Conservation (phyloP, 37 sponge, comb jelly and placozoan genomes). For the Hexactinellida sp. region DNA sequence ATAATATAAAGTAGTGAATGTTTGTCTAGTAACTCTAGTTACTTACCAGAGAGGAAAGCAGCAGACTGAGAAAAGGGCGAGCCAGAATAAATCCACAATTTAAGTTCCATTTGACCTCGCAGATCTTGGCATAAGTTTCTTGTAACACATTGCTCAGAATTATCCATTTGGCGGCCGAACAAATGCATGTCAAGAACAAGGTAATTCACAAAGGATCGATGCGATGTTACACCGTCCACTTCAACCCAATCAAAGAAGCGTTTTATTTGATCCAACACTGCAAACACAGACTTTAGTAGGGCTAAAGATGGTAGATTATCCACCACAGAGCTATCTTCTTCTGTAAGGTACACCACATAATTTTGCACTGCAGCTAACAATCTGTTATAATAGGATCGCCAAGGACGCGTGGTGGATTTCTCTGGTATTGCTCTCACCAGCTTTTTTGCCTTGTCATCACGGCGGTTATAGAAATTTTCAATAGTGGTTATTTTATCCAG, state of each 20-base stretch:
- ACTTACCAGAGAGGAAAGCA: not conserved
- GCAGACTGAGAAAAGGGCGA: constrained; percentile 8
- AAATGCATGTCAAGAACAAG: not conserved
- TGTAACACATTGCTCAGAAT: constrained; percentile 14
- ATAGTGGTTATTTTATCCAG: not conserved
- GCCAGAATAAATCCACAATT: constrained; percentile 4
- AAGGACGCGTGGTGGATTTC: too few relatives aligned
- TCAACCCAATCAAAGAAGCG: not conserved
- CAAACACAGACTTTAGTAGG: not conserved
- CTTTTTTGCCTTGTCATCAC: not conserved
- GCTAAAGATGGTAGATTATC: not conserved
- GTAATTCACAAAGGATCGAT: not conserved
- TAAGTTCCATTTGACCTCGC: not conserved
- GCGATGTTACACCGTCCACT: not conserved
- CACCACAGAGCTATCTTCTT: not conserved
- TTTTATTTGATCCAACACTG: not conserved
- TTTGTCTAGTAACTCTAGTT: not conserved
- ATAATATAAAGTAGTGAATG: not conserved
- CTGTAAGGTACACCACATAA: not conserved
- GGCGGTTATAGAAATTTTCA: not conserved
- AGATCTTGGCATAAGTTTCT: constrained; percentile 7
- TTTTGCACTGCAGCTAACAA: not conserved
- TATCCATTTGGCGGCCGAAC: not conserved
- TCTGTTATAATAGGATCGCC: too few relatives aligned
- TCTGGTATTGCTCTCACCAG: too few relatives aligned